Evolutionary conservation across 2,888 invertebrate genomes (phyloP).

Genomic region (Ephialtes manifestator): DNA sequence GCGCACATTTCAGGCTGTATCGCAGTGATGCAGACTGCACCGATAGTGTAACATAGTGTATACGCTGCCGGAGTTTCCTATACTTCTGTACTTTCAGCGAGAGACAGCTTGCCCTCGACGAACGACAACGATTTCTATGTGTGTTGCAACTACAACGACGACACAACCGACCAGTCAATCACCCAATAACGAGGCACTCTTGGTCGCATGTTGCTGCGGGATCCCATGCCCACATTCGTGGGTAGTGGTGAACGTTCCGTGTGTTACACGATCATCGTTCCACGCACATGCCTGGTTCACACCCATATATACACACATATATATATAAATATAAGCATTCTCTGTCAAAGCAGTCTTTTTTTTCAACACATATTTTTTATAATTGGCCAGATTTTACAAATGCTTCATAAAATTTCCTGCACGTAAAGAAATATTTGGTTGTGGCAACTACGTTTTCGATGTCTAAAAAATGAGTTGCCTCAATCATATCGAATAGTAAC

Average conservation of each 20-base stretch:
- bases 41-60: constrained; percentile 1
- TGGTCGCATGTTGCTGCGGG: constrained; percentile 50
- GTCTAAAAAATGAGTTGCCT: too few species aligned
- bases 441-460: too few species aligned
- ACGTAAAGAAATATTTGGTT: too few species aligned
- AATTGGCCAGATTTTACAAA: too few species aligned
- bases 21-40: not conserved
- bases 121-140: constrained; percentile 39
- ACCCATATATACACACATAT: not conserved
- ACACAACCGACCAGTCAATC: constrained; percentile 56
- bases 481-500: too few species aligned
- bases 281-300: constrained; percentile 12
- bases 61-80: constrained; percentile 32
- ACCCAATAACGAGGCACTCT: constrained; percentile 60
- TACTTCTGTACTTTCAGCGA: constrained; percentile 1
- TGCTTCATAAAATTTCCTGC: too few species aligned
- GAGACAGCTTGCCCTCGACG: constrained; percentile 21
- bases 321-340: not conserved
- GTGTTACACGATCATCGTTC: not conserved
- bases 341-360: too few species aligned
- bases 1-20: not conserved
- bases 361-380: too few species aligned
- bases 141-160: constrained; percentile 55
- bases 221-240: constrained; percentile 52
- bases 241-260: constrained; percentile 34